A percentile compares a stretch with the other conserved stretches of the same genome.
phyloP scores from a whole-genome alignment of 2,113 vertebrate species.

The Leptocoma aspasia region DNA sequence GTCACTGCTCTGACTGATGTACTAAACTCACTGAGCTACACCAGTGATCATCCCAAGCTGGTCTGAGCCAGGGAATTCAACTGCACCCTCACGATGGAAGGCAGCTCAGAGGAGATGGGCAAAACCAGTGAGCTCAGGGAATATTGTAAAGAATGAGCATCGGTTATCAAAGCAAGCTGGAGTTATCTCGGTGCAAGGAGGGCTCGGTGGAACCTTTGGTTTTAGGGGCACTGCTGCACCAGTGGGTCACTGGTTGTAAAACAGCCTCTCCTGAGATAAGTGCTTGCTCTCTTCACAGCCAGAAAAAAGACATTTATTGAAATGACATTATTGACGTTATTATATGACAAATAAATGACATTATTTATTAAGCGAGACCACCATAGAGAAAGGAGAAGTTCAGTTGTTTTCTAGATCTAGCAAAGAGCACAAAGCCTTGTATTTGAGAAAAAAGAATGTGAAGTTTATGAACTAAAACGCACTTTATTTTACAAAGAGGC shows the following conservation, averaged over 20 bases:
- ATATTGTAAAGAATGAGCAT: neutral
- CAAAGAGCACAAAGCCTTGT: neutral
- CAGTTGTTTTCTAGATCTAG: neutral
- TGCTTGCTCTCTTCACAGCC: neutral
- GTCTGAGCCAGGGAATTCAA: neutral
- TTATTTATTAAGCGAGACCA: neutral
- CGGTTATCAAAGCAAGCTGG: neutral
- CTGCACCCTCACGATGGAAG: accelerated
- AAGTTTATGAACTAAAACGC: neutral
- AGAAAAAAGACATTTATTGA: neutral
- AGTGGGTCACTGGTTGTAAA: neutral
- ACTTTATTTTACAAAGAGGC: neutral
- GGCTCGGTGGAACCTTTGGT: neutral
- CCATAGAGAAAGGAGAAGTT: neutral
- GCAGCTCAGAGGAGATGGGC: neutral
- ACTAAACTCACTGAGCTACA: neutral
- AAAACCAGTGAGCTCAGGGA: neutral
- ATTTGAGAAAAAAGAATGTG: neutral
- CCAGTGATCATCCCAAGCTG: neutral
- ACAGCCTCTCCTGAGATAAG: neutral
- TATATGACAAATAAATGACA: too few species aligned
- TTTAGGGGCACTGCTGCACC: neutral
- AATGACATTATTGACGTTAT: too few species aligned
- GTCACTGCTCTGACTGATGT: accelerated
- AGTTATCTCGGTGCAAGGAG: neutral